Evolutionary conservation across 1,140 invertebrate genomes (phyloP), one percentile per base, ranked within the genome.

Genomic region (Bombus ignitus): DNA sequence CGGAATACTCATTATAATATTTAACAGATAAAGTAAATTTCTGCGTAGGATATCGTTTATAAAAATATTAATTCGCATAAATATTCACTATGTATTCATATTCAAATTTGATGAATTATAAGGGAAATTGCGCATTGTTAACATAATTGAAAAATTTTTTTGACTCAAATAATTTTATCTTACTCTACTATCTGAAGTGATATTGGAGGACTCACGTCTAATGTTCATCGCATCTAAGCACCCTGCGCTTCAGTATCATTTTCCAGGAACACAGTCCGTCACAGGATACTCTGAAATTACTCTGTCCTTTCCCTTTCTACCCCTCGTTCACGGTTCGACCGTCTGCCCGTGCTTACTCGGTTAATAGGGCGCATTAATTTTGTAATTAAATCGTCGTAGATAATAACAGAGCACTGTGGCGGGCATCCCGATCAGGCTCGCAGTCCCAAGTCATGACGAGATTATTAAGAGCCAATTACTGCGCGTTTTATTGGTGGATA

Each of bases 401-500:
- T 95, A 95, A 94, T 95, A 94, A 94, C 93, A 94, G 92, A 94
- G 92, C 85, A 85, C 74, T 80, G 35, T 78, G 86, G 77, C 71
- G 82, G 76, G 76, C 79, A 71, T 73, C 83, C 44, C 87, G 89
- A 91, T 93, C 90, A 88, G 83, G 57, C 89, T 88, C 15, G 91
- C 89, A 92, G 93, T 94, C 92, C 91, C 90, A 89, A 91, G 87
- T 94, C 93, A 94, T 94, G 94, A 95, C 94, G 93, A 94, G 94
- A 94, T 94, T 95, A 94, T 95, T 94, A 94, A 94, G 92, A 93
- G 85, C 89, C 92, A 93, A 94, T 95, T 94, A 94, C 90, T 44
- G 81, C 81, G 89, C 90, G 82, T 92, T 93, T 94, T 93, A 94
- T 94, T 93, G 88, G 81, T 79, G 87, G 85, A 93, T 92, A 92